A percentile compares a stretch with the other conserved stretches of the same genome.
Conservation (phyloP, 30 jellyfish, hydroid and myxozoan genomes). For the Pseudorhiza aurosa region DNA sequence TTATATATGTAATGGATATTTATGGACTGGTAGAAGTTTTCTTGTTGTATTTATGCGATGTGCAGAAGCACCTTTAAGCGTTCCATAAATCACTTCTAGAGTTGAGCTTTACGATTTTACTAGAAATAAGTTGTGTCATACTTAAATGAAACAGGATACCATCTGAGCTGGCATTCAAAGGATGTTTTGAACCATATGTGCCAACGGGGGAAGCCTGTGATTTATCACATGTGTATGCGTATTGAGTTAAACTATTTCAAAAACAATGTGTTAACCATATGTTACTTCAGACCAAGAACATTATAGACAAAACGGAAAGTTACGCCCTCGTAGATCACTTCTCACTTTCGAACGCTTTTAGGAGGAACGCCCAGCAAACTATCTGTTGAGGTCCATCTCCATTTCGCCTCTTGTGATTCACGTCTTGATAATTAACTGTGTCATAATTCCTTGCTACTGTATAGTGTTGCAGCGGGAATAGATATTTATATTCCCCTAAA, state of each 20-base stretch:
- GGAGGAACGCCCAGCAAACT: background rate
- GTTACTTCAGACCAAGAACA: conserved; percentile 1
- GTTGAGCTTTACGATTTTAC: background rate
- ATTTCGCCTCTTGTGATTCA: background rate
- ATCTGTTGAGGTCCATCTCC: conserved; percentile 1
- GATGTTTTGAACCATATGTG: background rate
- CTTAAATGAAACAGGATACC: background rate
- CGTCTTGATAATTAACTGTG: conserved; percentile 10
- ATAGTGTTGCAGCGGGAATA: background rate
- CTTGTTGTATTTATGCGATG: too few species aligned
- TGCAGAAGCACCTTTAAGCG: too few species aligned
- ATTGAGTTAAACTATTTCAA: background rate
- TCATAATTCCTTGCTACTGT: background rate
- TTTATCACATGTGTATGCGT: background rate
- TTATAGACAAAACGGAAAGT: conserved; percentile 30
- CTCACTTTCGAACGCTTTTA: conserved; percentile 15
- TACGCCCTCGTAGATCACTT: conserved; percentile 20
- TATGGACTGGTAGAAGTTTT: too few species aligned
- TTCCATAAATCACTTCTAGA: too few species aligned
- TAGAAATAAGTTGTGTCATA: background rate
- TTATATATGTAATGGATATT: too few species aligned
- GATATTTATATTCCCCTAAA: background rate
- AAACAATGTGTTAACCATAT: conserved; percentile 57
- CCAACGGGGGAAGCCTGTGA: background rate
- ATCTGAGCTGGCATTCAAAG: background rate